Conservation (phyloP, 2,888 invertebrate genomes). For the Pandemis corylana region DNA sequence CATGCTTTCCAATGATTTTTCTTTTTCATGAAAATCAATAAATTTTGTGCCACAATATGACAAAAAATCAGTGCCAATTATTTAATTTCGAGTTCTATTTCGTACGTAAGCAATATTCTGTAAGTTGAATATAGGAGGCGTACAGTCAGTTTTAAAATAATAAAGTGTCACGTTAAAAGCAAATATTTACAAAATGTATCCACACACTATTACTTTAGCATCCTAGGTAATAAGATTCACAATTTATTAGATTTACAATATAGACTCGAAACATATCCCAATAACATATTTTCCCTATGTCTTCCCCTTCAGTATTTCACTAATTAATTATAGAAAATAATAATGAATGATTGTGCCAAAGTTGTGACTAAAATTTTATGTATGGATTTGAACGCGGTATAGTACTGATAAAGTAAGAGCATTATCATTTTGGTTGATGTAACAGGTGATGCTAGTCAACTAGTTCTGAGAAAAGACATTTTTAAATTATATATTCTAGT, state of each 20-base stretch:
- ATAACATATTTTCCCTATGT: constrained; percentile 71
- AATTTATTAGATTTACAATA: constrained; percentile 61
- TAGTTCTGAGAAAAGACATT: constrained; percentile 70
- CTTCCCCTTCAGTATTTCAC: constrained; percentile 82
- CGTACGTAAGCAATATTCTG: constrained; percentile 47
- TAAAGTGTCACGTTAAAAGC: constrained; percentile 50
- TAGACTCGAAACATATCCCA: constrained; percentile 78
- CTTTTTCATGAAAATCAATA: constrained; percentile 52
- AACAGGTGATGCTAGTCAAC: constrained; percentile 80
- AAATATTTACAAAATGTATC: constrained; percentile 66
- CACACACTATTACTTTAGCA: constrained; percentile 77
- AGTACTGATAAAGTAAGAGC: constrained; percentile 53
- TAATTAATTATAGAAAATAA: constrained; percentile 59
- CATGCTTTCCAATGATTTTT: constrained; percentile 66
- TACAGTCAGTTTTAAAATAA: constrained; percentile 37
- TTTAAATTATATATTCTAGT: constrained; percentile 72
- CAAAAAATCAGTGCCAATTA: constrained; percentile 73
- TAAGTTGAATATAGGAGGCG: constrained; percentile 44
- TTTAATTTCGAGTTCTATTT: constrained; percentile 48
- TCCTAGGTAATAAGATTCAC: constrained; percentile 73
- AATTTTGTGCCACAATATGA: constrained; percentile 69
- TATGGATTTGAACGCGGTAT: constrained; percentile 60
- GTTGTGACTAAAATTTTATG: constrained; percentile 66
- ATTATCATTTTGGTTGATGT: constrained; percentile 58
- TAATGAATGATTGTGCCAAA: constrained; percentile 79